phyloP scores from a whole-genome alignment of 1,140 invertebrate species.

The Ceratoteleas bidentatus region DNA sequence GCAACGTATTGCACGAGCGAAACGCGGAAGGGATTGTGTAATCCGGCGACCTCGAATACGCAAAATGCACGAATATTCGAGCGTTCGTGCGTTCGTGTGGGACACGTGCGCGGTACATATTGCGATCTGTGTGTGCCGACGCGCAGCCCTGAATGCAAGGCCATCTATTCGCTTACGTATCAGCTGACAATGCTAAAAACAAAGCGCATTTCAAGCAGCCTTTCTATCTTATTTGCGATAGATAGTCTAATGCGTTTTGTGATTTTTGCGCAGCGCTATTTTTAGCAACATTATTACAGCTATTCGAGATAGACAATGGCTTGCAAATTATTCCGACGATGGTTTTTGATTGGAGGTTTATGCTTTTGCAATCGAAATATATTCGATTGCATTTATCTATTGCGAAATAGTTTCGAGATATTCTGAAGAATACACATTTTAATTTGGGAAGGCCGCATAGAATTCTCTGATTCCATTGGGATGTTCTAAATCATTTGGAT shows the following conservation, averaged over 20 bases:
- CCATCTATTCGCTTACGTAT: slow-evolving; percentile 66
- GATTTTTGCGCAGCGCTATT: slow-evolving; percentile 13
- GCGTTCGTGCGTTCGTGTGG: slow-evolving; percentile 39
- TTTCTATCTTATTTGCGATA: slow-evolving; percentile 45
- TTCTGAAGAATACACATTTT: not conserved
- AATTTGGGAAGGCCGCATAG: not conserved
- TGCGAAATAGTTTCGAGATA: no score
- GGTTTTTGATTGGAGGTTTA: no score
- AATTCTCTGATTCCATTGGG: no score
- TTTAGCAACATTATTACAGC: slow-evolving; percentile 1
- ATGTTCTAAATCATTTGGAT: no score
- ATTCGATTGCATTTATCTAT: no score
- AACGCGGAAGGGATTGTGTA: slow-evolving; percentile 64
- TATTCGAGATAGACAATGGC: no score
- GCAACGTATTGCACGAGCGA: slow-evolving; percentile 35
- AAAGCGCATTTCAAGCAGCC: slow-evolving; percentile 50
- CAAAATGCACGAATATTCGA: slow-evolving; percentile 54
- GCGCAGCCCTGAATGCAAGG: slow-evolving; percentile 65
- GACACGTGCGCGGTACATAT: slow-evolving; percentile 41
- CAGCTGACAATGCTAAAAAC: slow-evolving; percentile 65
- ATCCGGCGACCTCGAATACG: slow-evolving; percentile 62
- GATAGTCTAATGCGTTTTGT: slow-evolving; percentile 22
- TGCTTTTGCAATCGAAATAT: no score
- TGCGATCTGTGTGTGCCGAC: slow-evolving; percentile 27
- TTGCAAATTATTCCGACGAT: no score